Conservation (phyloP, 2,113 vertebrate species). For the Rhegmatorhina hoffmannsi region DNA sequence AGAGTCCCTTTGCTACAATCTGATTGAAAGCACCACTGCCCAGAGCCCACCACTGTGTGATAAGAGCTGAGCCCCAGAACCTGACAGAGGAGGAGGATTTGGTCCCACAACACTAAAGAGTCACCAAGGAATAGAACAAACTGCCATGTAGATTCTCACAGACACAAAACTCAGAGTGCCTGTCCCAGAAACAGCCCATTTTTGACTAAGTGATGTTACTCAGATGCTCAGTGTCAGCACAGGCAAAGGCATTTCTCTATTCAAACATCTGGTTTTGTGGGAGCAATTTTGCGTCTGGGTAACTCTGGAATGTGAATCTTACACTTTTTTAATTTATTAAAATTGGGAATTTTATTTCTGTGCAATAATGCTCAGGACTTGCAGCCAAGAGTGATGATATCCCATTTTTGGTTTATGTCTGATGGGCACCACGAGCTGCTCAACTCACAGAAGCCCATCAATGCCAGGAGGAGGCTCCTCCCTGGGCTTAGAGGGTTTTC, state of each 20-base stretch:
- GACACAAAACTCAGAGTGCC: neutral
- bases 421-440: neutral
- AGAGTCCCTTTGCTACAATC: neutral
- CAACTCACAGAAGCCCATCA: fast-evolving
- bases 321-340: neutral
- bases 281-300: neutral
- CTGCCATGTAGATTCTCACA: neutral
- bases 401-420: neutral
- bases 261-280: neutral
- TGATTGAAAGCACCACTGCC: neutral
- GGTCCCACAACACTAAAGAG: neutral
- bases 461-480: neutral
- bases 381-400: fast-evolving
- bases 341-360: neutral
- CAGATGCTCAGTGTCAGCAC: neutral
- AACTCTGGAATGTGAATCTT: neutral
- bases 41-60: neutral
- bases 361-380: neutral
- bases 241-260: neutral
- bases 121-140: neutral
- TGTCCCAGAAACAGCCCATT: neutral
- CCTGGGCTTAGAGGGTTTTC: neutral
- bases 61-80: neutral
- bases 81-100: neutral
- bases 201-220: neutral